Base-by-base conservation (phyloP, 2,113 vertebrate genomes). In the Corythornis madagascariensis region DNA sequence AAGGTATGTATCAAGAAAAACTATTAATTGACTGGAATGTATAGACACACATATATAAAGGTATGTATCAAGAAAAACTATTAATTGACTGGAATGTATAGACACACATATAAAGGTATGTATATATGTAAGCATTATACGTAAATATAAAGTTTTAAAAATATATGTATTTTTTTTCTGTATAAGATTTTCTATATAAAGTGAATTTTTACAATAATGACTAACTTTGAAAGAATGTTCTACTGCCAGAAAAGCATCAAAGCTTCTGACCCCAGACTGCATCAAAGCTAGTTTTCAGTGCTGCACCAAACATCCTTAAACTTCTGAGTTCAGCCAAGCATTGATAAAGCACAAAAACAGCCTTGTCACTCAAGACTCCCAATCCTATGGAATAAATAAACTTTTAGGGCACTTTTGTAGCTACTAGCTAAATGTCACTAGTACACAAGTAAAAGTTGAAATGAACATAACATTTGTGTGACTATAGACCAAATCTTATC, bases 271-370 rank as follows among this genome's bases (percentile, higher is more conserved):
- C 75, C 72, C 87, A 92, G 85, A 89, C 86, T 57, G n/a, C 70
- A 76, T 89, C 76, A 94, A 89, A 94, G 65, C 20, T 89, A 53
- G 35, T 90, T 90, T 86, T 86, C 73, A 88, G 67, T 52, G 61
- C 83, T 86, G 31, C 70, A 77, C 33, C 2, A 6, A 88, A 84
- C 65, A 78, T 74, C 45, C 71, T 81, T 47, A 90, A 95, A 88
- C 60, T 94, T 77, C 85, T 71, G 87, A 67, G 70, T 75, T 95
- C 90, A 95, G 56, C 53, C 89, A 89, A 95, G 89, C 83, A 83
- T 78, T 80, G 88, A 93, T 0, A 0, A 92, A 94, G 26, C 76
- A 89, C 19, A 90, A 83, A 95, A 76, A 3, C 38, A 90, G 7
- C 29, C 65, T 86, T 83, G 78, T 83, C 73, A 86, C 48, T 90